A percentile compares a stretch with the other conserved stretches of the same genome.
These are phyloP conservation scores for Drosophila triauraria DNA, from an alignment of 1,140 invertebrate genomes.

Conservation along the genomic window DNA sequence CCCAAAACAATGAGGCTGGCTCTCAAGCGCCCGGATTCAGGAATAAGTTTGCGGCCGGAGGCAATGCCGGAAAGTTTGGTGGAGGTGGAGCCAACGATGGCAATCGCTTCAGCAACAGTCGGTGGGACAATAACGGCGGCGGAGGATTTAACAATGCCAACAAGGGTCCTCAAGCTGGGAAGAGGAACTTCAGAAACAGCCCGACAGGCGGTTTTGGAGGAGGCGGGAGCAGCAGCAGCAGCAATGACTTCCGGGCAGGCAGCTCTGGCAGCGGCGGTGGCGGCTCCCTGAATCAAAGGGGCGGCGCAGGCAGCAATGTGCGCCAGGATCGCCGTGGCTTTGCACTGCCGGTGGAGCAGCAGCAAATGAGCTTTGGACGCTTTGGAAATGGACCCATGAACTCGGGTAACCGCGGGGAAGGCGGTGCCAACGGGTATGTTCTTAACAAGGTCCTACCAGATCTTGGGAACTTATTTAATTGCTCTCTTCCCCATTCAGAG, in stretches of 20 bases:
- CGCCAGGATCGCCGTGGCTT: slow-evolving; percentile 75
- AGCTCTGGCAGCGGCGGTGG: slow-evolving; percentile 26
- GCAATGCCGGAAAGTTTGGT: slow-evolving; percentile 30
- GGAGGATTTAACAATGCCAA: too few relatives aligned
- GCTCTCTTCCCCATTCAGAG: slow-evolving; percentile 11
- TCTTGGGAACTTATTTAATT: background rate
- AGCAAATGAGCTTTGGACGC: slow-evolving; percentile 57
- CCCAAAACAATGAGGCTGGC: slow-evolving; percentile 42
- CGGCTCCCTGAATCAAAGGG: slow-evolving; percentile 29
- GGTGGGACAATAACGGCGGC: slow-evolving; percentile 44
- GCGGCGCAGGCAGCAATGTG: slow-evolving; percentile 24
- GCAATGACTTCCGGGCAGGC: slow-evolving; percentile 54
- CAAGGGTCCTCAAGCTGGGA: slow-evolving; percentile 7
- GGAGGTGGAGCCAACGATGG: slow-evolving; percentile 34
- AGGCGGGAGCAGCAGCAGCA: slow-evolving; percentile 43
- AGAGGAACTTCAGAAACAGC: slow-evolving; percentile 48
- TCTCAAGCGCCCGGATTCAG: slow-evolving; percentile 28
- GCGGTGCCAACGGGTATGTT: slow-evolving; percentile 48
- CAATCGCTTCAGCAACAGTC: slow-evolving; percentile 42
- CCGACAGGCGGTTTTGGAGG: slow-evolving; percentile 44
- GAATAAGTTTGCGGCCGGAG: slow-evolving; percentile 58
- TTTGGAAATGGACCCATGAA: slow-evolving; percentile 62
- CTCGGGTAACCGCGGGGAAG: slow-evolving; percentile 39
- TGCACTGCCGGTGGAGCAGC: slow-evolving; percentile 68
- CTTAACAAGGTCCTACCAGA: too few relatives aligned